phyloP scores from a whole-genome alignment of 1,140 invertebrate genomes.

The Dendroctonus ponderosae region DNA sequence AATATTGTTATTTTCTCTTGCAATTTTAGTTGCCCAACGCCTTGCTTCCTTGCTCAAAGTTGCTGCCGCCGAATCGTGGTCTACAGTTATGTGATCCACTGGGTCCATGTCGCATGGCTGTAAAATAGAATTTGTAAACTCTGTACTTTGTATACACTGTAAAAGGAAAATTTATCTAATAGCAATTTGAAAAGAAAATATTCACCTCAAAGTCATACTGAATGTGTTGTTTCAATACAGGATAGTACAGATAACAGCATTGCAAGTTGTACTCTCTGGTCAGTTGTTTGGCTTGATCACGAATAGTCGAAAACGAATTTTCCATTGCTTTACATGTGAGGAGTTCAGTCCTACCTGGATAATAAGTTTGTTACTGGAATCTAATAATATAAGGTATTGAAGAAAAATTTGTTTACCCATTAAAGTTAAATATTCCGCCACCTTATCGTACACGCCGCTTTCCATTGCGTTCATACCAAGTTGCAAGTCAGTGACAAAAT shows the following conservation, averaged over 20 bases:
- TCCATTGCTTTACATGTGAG: slow-evolving; percentile 89
- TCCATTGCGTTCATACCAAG: slow-evolving; percentile 83
- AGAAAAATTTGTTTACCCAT: slow-evolving; percentile 24
- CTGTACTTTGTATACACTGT: no score
- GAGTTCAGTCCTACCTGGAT: slow-evolving; percentile 79
- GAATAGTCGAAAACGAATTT: slow-evolving; percentile 86
- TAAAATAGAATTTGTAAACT: not conserved
- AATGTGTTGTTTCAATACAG: slow-evolving; percentile 90
- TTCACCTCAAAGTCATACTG: slow-evolving; percentile 82
- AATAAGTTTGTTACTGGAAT: not conserved
- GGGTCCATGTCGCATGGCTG: slow-evolving; percentile 83
- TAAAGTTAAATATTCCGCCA: slow-evolving; percentile 49
- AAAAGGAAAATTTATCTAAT: no score
- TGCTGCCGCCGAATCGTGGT: slow-evolving; percentile 69
- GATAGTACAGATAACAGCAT: slow-evolving; percentile 89
- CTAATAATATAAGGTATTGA: no score
- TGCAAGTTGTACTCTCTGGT: slow-evolving; percentile 91
- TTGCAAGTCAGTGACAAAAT: slow-evolving; percentile 89
- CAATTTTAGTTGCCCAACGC: slow-evolving; percentile 82
- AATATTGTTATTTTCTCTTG: slow-evolving; percentile 78
- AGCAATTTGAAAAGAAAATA: no score
- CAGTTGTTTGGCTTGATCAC: slow-evolving; percentile 88
- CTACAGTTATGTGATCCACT: slow-evolving; percentile 70
- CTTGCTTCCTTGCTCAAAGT: slow-evolving; percentile 84
- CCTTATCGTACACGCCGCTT: slow-evolving; percentile 86